Percentiles rank a stretch among this genome's conserved stretches.
Evolutionary conservation across 2,113 vertebrate species (phyloP).

Genomic region (Gasterosteus nipponicus): DNA sequence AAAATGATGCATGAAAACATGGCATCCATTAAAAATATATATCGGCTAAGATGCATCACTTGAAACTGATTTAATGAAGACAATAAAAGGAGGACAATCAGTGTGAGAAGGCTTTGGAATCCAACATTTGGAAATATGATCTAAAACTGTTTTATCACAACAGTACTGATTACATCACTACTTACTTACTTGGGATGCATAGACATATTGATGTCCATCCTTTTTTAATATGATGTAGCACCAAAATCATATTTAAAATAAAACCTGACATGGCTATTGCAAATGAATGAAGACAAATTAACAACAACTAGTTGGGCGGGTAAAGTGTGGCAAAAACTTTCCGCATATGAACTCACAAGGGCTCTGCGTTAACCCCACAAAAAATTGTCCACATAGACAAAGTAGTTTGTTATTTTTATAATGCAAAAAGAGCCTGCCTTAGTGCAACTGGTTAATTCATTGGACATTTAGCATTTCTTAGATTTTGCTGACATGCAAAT

Average conservation of each 20-base stretch:
- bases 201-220: no score
- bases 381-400: no score
- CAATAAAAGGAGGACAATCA: not conserved
- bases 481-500: not conserved
- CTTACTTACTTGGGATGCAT: no score
- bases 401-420: no score
- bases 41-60: not conserved
- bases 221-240: no score
- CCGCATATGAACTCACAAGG: no score
- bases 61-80: not conserved
- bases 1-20: not conserved
- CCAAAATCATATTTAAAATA: no score
- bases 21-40: not conserved
- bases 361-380: no score
- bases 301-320: no score
- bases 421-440: not conserved
- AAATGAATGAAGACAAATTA: no score
- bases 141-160: not conserved
- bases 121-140: not conserved
- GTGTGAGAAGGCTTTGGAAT: not conserved
- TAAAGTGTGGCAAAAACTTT: no score
- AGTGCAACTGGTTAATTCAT: not conserved
- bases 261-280: no score
- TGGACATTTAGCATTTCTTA: not conserved
- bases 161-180: not conserved